Base-by-base conservation (phyloP, 37 sponge, comb jelly and placozoan species). In the Bolinopsis microptera region DNA sequence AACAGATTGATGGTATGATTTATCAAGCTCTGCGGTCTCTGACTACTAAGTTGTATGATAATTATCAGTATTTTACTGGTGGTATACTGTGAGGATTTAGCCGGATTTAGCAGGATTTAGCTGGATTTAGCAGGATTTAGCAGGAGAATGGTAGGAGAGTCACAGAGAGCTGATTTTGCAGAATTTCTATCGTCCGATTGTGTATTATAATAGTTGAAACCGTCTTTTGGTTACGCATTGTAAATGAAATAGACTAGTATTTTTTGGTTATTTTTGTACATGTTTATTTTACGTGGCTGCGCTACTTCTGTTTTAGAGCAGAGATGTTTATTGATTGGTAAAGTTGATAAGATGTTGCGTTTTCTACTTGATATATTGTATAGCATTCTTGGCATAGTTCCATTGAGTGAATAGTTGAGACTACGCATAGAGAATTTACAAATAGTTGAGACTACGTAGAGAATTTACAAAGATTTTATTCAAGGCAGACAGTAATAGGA, bases 1-100 rank as follows among this genome's bases (percentile, higher is more conserved):
- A 92, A 9, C 95, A 94, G 16, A 95, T 98, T 23, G 95, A 97
- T 36, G 93, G 95, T 0, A 97, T 98, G 99, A 93, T 98, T 27
- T 95, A 97, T 23, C 69, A 94, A 21, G 96, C 96, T 69, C 94
- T 98, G 39, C 68, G 94, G 68, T 98, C 99, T 25, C 69, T 95
- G 61, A 97, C 97, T 31, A 98, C 99, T 35, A 96, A 96, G 83
- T 93, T 98, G 0, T 98, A 98, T 36, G 99, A 98, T 94, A 94
- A 93, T 22, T 98, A 96, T 88, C 99, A 98, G 74, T 98, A 97
- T 75, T 92, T 94, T 32, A 96, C 99, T 18, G 97, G 96, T 74
- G 99, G 99, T 32, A 98, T 97, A 38, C 92, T 97, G 70, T 97
- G 96, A 83, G 32, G 69, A 22, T 22, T 13, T 92, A 9, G 18